phyloP scores from a whole-genome alignment of 2,113 vertebrate genomes.

The Corythaixoides concolor region DNA sequence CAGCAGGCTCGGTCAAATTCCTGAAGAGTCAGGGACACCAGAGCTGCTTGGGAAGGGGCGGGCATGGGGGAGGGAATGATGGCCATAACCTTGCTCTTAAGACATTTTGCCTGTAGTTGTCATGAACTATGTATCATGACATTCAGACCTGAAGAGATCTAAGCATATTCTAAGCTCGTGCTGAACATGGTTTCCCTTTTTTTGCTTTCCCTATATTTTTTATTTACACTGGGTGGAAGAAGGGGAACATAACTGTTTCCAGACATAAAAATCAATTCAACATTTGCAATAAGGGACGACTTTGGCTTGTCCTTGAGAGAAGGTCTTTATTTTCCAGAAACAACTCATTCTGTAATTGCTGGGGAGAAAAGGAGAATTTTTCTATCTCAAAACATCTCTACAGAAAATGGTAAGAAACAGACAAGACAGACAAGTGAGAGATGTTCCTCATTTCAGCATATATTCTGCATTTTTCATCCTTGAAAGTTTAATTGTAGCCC shows the following conservation, averaged over 20 bases:
- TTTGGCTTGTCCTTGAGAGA: neutral
- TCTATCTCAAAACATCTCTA: neutral
- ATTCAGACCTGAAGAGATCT: neutral
- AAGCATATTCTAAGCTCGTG: neutral
- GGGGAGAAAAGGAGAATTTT: neutral
- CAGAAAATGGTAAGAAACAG: neutral
- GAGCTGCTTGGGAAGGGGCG: neutral
- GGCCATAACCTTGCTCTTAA: neutral
- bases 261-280: neutral
- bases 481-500: neutral
- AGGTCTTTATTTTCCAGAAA: slow-evolving; percentile 16
- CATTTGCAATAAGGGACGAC: neutral
- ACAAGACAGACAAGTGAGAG: neutral
- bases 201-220: neutral
- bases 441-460: neutral
- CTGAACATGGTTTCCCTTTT: neutral
- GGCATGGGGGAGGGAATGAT: fast-evolving
- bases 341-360: neutral
- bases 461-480: neutral
- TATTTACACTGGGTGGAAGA: neutral
- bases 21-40: neutral
- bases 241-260: neutral
- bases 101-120: neutral
- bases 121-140: neutral
- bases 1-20: neutral